phyloP scores from a whole-genome alignment of 2,797 vertebrate species.

The Phrynocephalus guinanensis region DNA sequence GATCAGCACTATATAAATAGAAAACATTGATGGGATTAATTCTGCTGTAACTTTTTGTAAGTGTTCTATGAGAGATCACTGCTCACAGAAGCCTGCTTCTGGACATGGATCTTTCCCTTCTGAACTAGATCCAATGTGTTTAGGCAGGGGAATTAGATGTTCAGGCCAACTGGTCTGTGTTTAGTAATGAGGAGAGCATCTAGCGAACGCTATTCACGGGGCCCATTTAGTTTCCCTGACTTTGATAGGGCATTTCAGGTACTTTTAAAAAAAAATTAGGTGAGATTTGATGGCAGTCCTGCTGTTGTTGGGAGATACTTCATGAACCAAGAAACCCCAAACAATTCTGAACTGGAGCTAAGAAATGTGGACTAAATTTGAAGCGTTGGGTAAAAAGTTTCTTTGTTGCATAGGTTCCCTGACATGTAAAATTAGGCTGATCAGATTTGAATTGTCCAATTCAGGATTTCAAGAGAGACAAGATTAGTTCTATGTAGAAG shows the following conservation, averaged over 20 bases:
- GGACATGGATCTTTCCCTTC: not conserved
- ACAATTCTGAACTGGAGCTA: slow-evolving; percentile 29
- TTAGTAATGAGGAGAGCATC: slow-evolving; percentile 19
- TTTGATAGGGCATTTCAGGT: slow-evolving; percentile 24
- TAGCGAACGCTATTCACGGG: not conserved
- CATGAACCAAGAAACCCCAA: slow-evolving; percentile 47
- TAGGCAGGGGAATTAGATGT: slow-evolving; percentile 10
- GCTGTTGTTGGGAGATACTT: slow-evolving; percentile 11
- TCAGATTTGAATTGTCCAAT: slow-evolving; percentile 62
- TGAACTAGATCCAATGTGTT: slow-evolving; percentile 7
- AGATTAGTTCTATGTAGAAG: slow-evolving; percentile 40
- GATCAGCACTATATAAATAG: not conserved
- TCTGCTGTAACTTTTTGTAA: not conserved
- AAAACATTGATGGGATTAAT: not conserved
- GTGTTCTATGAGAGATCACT: slow-evolving; percentile 11
- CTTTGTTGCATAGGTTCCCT: slow-evolving; percentile 58
- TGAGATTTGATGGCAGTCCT: not conserved
- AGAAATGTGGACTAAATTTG: slow-evolving; percentile 63
- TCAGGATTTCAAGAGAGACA: slow-evolving; percentile 12
- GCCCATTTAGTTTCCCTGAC: not conserved
- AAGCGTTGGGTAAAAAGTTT: slow-evolving; percentile 51
- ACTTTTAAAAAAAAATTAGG: not conserved
- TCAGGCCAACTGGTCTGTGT: not conserved
- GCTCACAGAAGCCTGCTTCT: slow-evolving; percentile 11
- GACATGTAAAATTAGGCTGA: slow-evolving; percentile 52